Evolutionary conservation across 2,113 vertebrate genomes (phyloP).

Genomic region (Ellobius talpinus): DNA sequence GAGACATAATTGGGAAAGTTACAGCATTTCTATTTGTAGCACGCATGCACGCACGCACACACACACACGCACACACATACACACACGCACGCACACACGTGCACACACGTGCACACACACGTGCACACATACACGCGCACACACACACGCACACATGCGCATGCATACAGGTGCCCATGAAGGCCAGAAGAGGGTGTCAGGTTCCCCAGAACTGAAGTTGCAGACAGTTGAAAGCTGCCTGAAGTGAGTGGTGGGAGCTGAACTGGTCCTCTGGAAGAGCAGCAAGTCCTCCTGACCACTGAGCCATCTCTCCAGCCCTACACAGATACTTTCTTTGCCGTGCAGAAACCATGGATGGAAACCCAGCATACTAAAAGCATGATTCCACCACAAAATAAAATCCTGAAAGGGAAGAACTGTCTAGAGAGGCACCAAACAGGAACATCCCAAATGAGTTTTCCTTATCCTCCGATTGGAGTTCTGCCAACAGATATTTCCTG

Average conservation of each 20-base stretch:
- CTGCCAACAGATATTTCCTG: neutral
- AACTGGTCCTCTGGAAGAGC: neutral
- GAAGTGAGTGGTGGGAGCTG: neutral
- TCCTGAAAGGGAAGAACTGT: slow-evolving; percentile 28
- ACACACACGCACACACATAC: too few species aligned
- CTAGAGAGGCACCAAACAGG: neutral
- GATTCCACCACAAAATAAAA: neutral
- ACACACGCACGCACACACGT: too few species aligned
- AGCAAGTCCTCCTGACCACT: neutral
- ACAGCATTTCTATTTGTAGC: neutral
- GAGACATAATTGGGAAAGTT: too few species aligned
- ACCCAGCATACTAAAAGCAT: neutral
- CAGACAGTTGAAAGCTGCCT: neutral
- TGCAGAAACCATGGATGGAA: neutral
- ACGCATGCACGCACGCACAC: accelerated
- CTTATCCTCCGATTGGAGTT: neutral
- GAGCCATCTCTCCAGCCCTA: neutral
- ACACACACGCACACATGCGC: too few species aligned
- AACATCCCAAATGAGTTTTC: neutral
- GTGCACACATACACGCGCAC: neutral
- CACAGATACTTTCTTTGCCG: neutral
- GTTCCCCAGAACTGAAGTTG: neutral
- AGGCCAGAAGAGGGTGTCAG: neutral
- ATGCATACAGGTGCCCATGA: too few species aligned
- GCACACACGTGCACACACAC: too few species aligned